These are phyloP conservation scores for Miniopterus natalensis DNA, from an alignment of 2,113 vertebrate species.

Conservation along the genomic window DNA sequence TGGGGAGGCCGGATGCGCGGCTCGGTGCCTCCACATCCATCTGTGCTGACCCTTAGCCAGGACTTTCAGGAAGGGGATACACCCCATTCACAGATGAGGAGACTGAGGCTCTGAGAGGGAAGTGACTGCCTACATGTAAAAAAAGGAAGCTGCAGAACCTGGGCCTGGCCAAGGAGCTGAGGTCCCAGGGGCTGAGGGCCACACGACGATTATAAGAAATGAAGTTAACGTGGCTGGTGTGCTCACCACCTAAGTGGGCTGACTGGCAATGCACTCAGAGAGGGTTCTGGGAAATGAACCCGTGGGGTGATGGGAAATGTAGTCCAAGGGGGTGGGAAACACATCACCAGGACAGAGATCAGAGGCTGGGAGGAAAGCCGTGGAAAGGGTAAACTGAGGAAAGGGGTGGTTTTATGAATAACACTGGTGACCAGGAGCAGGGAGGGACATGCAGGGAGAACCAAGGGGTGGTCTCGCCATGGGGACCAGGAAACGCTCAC, in stretches of 20 bases:
- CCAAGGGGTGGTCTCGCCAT: rapidly evolving
- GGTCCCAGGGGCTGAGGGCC: background rate
- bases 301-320: background rate
- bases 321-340: background rate
- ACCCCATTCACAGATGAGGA: background rate
- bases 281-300: background rate
- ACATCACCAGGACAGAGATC: background rate
- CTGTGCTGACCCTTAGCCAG: background rate
- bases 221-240: background rate
- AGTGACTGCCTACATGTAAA: background rate
- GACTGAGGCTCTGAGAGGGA: background rate
- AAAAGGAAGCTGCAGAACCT: background rate
- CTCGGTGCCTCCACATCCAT: background rate
- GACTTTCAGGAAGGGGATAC: background rate
- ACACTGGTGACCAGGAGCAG: background rate
- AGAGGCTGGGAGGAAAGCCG: background rate
- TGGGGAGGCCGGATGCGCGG: background rate
- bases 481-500: slow-evolving; percentile 77
- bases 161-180: background rate
- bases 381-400: background rate
- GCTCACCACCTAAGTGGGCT: background rate
- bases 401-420: background rate
- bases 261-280: background rate
- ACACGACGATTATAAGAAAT: background rate
- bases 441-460: background rate